Percentiles rank a stretch among this genome's conserved stretches.
Evolutionary conservation across 2,888 invertebrate species (phyloP).

Genomic region (Crematogaster levior): DNA sequence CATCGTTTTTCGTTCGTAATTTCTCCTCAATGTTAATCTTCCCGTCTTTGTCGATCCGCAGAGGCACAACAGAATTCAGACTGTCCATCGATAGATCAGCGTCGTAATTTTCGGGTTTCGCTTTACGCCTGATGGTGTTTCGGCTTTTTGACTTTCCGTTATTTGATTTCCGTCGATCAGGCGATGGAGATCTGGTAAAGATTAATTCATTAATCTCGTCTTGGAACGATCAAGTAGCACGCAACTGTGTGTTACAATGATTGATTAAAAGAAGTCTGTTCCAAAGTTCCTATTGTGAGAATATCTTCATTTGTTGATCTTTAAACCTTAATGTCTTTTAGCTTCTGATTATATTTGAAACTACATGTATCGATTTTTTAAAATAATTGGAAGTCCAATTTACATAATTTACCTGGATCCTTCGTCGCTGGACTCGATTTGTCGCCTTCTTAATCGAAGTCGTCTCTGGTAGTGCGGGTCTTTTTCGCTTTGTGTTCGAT

Average conservation of each 20-base stretch:
- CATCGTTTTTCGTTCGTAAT: slow-evolving; percentile 26
- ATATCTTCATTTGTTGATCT: neutral
- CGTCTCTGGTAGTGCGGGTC: slow-evolving; percentile 93
- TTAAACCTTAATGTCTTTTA: neutral
- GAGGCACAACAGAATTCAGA: slow-evolving; percentile 85
- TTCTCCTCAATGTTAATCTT: slow-evolving; percentile 84
- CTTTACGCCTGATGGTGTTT: slow-evolving; percentile 71
- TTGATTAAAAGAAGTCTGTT: neutral
- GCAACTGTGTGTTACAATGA: neutral
- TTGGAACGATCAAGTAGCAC: neutral
- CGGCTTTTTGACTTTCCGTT: slow-evolving; percentile 76
- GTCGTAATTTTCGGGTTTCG: slow-evolving; percentile 80
- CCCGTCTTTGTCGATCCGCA: slow-evolving; percentile 87
- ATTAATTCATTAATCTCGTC: neutral
- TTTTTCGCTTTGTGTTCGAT: slow-evolving; percentile 95
- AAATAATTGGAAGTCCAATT: neutral
- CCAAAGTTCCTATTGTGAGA: neutral
- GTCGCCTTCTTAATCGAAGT: slow-evolving; percentile 89
- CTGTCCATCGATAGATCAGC: slow-evolving; percentile 83
- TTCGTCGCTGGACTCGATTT: slow-evolving; percentile 86
- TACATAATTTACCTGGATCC: slow-evolving; percentile 78
- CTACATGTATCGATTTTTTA: neutral
- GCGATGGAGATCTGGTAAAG: slow-evolving; percentile 81
- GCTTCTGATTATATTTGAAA: neutral
- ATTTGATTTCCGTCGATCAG: slow-evolving; percentile 77